phyloP scores from a whole-genome alignment of 2,888 invertebrate species.

The Cantharis nigra region DNA sequence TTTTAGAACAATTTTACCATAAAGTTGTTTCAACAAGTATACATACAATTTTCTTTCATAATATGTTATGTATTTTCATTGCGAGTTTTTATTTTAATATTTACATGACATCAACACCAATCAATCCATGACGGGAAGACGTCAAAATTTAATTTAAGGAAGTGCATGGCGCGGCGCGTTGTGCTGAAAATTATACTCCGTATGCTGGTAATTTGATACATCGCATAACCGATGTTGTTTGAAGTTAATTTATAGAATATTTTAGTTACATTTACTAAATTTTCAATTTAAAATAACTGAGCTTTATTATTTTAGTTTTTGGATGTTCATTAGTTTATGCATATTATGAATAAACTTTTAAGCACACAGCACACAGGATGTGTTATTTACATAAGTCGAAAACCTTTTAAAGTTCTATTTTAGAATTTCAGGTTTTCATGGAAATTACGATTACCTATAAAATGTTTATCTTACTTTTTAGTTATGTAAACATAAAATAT shows the following conservation, averaged over 20 bases:
- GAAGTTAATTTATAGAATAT: background rate
- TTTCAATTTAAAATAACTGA: background rate
- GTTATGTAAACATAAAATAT: background rate
- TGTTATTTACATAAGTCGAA: background rate
- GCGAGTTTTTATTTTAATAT: background rate
- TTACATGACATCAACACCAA: slow-evolving; percentile 13
- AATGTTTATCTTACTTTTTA: background rate
- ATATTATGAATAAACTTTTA: background rate
- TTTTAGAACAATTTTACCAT: background rate
- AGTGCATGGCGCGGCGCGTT: background rate
- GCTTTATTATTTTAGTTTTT: background rate
- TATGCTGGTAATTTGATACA: background rate
- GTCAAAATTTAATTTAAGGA: slow-evolving; percentile 4
- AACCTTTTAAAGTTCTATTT: background rate
- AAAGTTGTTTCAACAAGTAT: background rate
- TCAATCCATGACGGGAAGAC: slow-evolving; percentile 4
- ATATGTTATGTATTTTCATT: background rate
- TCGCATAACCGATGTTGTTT: background rate
- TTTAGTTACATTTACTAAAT: background rate
- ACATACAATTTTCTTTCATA: background rate
- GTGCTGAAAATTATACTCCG: background rate
- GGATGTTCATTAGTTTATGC: background rate
- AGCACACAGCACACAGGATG: background rate
- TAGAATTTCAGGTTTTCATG: background rate
- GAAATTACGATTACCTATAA: background rate